Percentiles rank a stretch among this genome's conserved stretches.
These are phyloP conservation scores for Alethe diademata DNA, from an alignment of 2,113 vertebrate species.

Conservation along the genomic window DNA sequence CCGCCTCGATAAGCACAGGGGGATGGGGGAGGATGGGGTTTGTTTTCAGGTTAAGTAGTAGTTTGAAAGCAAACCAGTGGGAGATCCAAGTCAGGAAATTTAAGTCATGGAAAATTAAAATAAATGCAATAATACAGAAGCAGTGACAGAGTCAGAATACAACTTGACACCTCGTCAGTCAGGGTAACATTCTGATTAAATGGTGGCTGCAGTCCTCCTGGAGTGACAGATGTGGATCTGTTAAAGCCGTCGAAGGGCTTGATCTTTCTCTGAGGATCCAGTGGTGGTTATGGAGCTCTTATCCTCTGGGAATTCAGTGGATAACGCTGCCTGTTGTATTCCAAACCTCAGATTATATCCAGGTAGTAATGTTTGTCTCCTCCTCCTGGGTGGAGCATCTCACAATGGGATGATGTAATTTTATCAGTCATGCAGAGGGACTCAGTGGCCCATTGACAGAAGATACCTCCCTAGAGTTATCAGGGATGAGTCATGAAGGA, in stretches of 20 bases:
- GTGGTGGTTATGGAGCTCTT: not conserved
- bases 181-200: not conserved
- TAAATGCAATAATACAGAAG: not conserved
- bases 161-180: not conserved
- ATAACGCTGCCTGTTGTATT: not conserved
- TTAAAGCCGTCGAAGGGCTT: not conserved
- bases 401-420: not conserved
- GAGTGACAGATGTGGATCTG: not conserved
- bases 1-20: fast-evolving
- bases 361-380: not conserved
- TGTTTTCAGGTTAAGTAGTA: not conserved
- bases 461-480: not conserved
- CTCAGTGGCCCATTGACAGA: not conserved
- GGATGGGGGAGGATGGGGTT: fast-evolving
- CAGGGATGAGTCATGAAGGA: not conserved
- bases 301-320: not conserved
- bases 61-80: not conserved
- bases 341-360: not conserved
- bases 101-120: not conserved
- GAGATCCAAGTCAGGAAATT: not conserved
- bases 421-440: not conserved
- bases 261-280: not conserved
- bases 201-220: not conserved
- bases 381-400: not conserved
- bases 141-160: not conserved